Evolutionary conservation across 2,888 invertebrate species (phyloP).

Genomic region (Endomychus coccineus): DNA sequence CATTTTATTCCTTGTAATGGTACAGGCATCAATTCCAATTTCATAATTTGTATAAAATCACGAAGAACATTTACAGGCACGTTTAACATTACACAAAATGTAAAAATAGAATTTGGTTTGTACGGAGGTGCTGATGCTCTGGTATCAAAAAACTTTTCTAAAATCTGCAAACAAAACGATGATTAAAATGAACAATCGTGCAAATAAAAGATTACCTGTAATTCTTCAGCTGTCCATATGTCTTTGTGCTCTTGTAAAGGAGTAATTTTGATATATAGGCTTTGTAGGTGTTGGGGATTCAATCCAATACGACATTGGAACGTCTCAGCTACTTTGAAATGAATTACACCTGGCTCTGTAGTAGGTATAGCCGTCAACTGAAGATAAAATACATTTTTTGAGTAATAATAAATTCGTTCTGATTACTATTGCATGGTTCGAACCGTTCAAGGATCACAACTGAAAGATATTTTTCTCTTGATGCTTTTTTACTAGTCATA

Average conservation of each 20-base stretch:
- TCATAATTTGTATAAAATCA: constrained; percentile 86
- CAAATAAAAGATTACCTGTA: constrained; percentile 57
- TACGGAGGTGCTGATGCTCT: constrained; percentile 86
- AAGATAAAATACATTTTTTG: constrained; percentile 14
- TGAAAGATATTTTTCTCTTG: too few relatives aligned
- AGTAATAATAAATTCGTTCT: too few relatives aligned
- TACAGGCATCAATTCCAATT: constrained; percentile 54
- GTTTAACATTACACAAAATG: constrained; percentile 78
- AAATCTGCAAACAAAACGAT: too few relatives aligned
- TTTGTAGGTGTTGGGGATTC: constrained; percentile 84
- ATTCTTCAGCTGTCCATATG: constrained; percentile 78
- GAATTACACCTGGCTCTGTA: constrained; percentile 79
- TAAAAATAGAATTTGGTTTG: constrained; percentile 79
- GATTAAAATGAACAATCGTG: neutral
- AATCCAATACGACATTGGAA: constrained; percentile 75
- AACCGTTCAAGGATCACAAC: too few relatives aligned
- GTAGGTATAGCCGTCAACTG: constrained; percentile 65
- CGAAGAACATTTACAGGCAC: constrained; percentile 81
- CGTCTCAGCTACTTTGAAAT: constrained; percentile 77
- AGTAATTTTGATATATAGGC: constrained; percentile 75
- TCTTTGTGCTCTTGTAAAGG: constrained; percentile 79
- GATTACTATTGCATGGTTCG: too few relatives aligned
- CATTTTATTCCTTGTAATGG: constrained; percentile 68
- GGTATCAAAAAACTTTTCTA: constrained; percentile 89
- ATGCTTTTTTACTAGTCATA: neutral